Evolutionary conservation across 2,113 vertebrate species (phyloP).

Genomic region (Lepus europaeus): DNA sequence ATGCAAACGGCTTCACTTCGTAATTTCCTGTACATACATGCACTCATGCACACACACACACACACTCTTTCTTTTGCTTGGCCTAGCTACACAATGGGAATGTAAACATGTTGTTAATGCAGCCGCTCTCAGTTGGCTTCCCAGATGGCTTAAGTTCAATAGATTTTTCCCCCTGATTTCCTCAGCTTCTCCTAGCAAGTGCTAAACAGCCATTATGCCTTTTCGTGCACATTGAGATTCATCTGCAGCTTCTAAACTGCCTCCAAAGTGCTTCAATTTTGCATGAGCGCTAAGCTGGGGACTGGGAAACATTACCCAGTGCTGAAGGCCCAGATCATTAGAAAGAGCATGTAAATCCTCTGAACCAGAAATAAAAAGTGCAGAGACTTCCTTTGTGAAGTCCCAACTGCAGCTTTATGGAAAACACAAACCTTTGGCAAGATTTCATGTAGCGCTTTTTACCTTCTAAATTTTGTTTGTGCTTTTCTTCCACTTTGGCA

Average conservation of each 20-base stretch:
- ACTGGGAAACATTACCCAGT: conserved; percentile 89
- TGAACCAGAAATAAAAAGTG: conserved; percentile 92
- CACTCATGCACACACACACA: too few species aligned
- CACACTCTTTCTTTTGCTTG: conserved; percentile 57
- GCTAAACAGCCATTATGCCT: conserved; percentile 87
- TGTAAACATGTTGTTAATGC: conserved; percentile 82
- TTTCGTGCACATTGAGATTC: conserved; percentile 87
- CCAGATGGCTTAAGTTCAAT: conserved; percentile 87
- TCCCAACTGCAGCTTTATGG: conserved; percentile 84
- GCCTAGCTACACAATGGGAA: conserved; percentile 58
- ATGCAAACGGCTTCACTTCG: background rate
- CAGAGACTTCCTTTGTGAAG: conserved; percentile 88
- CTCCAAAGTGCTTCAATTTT: conserved; percentile 93
- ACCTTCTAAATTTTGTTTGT: conserved; percentile 55
- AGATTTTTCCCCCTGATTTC: conserved; percentile 85
- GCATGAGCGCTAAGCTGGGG: conserved; percentile 92
- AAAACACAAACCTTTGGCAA: conserved; percentile 81
- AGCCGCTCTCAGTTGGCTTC: conserved; percentile 74
- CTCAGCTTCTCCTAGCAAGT: conserved; percentile 85
- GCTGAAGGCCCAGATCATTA: conserved; percentile 89
- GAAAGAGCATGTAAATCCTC: conserved; percentile 90
- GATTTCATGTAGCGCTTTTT: conserved; percentile 58
- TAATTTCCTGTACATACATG: background rate
- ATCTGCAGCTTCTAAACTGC: conserved; percentile 87
- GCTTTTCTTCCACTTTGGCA: conserved; percentile 16